These are phyloP conservation scores for Drosophila subsilvestris DNA, from an alignment of 2,888 invertebrate genomes.

Conservation along the genomic window DNA sequence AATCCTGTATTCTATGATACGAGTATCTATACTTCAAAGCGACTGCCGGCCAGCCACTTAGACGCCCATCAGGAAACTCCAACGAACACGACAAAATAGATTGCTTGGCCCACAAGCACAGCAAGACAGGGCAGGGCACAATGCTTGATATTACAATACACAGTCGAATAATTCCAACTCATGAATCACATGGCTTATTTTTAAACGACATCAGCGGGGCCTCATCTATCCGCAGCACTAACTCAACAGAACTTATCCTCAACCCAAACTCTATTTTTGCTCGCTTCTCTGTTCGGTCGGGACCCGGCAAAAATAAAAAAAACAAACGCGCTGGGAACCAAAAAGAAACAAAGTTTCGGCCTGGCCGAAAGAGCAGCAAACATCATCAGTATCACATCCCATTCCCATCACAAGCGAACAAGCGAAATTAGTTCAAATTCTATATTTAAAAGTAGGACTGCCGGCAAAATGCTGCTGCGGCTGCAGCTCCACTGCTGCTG, in stretches of 20 bases:
- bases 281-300: slow-evolving; percentile 52
- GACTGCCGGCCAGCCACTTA: slow-evolving; percentile 39
- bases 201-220: slow-evolving; percentile 63
- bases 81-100: slow-evolving; percentile 17
- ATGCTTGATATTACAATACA: slow-evolving; percentile 35
- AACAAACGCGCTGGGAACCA: slow-evolving; percentile 24
- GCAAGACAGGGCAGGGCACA: slow-evolving; percentile 14
- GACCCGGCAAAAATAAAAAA: slow-evolving; percentile 35
- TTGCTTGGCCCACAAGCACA: slow-evolving; percentile 42
- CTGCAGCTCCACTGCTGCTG: slow-evolving; percentile 25
- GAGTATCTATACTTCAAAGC: slow-evolving; percentile 38
- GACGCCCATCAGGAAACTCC: slow-evolving; percentile 39
- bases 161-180: slow-evolving; percentile 54
- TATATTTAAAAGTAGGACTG: slow-evolving; percentile 79
- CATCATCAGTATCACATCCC: slow-evolving; percentile 50
- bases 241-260: slow-evolving; percentile 32
- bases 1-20: not conserved
- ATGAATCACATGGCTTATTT: slow-evolving; percentile 73
- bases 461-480: slow-evolving; percentile 67
- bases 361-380: slow-evolving; percentile 45
- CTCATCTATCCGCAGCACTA: slow-evolving; percentile 39
- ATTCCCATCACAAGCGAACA: slow-evolving; percentile 59
- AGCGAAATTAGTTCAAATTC: slow-evolving; percentile 82
- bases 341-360: slow-evolving; percentile 30
- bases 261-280: slow-evolving; percentile 71